Base-by-base conservation (phyloP, 2,888 invertebrate species). In the Malthinus seriepunctatus region DNA sequence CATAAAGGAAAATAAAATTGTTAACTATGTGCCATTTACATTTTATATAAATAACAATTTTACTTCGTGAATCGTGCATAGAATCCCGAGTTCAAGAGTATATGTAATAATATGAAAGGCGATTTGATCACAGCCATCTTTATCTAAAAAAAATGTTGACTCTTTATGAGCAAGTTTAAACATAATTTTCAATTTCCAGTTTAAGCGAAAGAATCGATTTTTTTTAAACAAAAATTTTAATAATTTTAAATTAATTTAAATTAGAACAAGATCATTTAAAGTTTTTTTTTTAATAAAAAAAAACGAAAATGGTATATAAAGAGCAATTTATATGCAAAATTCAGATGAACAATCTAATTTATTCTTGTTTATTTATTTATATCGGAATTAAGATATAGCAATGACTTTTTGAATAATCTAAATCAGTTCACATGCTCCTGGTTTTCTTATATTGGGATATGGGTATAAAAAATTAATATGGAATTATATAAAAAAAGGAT, bases 21-120 rank as follows among this genome's bases (percentile, higher is more conserved):
- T 47, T 54, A 55, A 53, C 52, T 58, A 51, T 51, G 54, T 50
- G 54, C 46, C 46, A 54, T 59, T 59, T 59, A 51, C 59, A 59
- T 59, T 54, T 59, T 59, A 54, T 54, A 59, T 59, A 59, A 59
- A 59, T 59, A 59, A 59, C 59, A 59, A 59, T 59, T 59, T 59
- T 37, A 39, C 58, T 54, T 59, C 59, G 59, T 59, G 54, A 57
- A 59, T 59, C 59, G 59, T 59, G 59, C 59, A 59, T 51, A 55
- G 59, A 59, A 59, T 59, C 46, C 54, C 47, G 51, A 49, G 58
- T 44, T 50, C 42, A 35, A 49, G n/a, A n/a, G 39, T 44, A 58
- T 53, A 53, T n/a, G 5, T 23, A 23, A 5, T 23, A 23, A 53
- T 54, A 59, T 59, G 54, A 59, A 53, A 58, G 38, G 34, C 45